Evolutionary conservation across 2,113 vertebrate species (phyloP), one percentile per base, ranked within the genome.

Genomic region (Catharus bicknelli): DNA sequence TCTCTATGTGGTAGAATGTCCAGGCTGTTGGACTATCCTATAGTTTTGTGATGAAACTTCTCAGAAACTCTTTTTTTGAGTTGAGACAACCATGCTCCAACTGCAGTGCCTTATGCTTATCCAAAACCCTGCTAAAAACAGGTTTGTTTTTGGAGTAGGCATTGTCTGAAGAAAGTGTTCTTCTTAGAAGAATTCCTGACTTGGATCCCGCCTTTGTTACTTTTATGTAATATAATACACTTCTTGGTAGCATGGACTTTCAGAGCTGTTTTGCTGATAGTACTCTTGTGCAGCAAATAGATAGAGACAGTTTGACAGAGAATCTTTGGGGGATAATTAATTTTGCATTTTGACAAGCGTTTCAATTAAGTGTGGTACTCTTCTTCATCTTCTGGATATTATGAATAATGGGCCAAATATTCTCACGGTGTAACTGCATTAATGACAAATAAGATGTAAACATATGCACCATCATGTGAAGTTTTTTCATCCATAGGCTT

Each of bases 301-400:
- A 57, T 93, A 86, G 50, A 85, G 95, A 96, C 93, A 95, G 90
- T 76, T 96, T 97, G 96, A 96, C 92, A 94, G 95, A 90, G 88
- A 89, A 94, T 94, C 95, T 96, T 95, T 93, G 93, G 61, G 68
- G 40, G 55, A 83, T 91, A 96, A 95, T 92, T 94, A 94, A 83
- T 94, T 95, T 94, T 94, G 88, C 83, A 83, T 83, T 96, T 94
- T 95, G 88, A 94, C 94, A 92, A 94, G 85, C 38, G 16, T 93
- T 96, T 96, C 86, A 96, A 91, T 95, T 96, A 95, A 94, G 75
- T 86, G 80, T 88, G 93, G 89, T 93, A 58, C 81, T 94, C 88
- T 72, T 94, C 68, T 88, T 94, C 76, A 53, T 94, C 70, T 86
- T 76, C 85, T 90, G 81, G 32, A 21, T 89, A 58, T 90, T 57